Base-by-base conservation (phyloP, 2,888 invertebrate species). In the Tetranychus truncatus region DNA sequence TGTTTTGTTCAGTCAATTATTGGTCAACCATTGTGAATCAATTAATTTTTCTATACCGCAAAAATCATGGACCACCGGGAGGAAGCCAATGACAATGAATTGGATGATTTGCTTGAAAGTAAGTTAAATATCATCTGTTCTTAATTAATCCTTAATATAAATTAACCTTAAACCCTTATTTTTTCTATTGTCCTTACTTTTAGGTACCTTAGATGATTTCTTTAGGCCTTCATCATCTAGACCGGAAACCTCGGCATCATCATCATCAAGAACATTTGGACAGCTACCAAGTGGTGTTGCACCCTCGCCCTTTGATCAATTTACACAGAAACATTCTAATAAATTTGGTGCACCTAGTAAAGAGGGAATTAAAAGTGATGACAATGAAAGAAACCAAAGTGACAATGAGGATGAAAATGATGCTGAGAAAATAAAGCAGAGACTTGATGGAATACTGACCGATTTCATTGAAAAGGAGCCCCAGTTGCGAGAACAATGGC, bases 401-500 rank as follows among this genome's bases (percentile, higher is more conserved):
- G 55, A 55, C 15, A 55, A 9, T 15, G 34, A 34, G 34, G n/a
- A 18, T 66, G 65, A 55, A 74, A 34, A 18, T 20, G 11, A 65
- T 66, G 69, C 45, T 8, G 24, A 72, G n/a, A 20, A n/a, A 45
- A 9, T 44, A 44, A 45, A 11, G 20, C 74, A 21, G 66, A 44
- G 67, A 11, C 18, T 77, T 20, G 74, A 74, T 72, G 76, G 77
- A 34, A 74, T 76, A 11, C 75, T 78, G 75, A 76, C 75, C 20
- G 75, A 73, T 21, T 75, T 78, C 45, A 46, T 77, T 44, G 76
- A 76, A 45, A 72, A 76, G 21, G 78, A 77, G 46, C 74, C 77
- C 6, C 77, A 77, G 66, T 65, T 78, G 15, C 74, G 73, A 67
- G 78, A 78, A 66, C 72, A 77, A 15, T 76, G 75, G 72, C 73